phyloP scores from a whole-genome alignment of 2,113 vertebrate species.

The Zosterops pallidus region DNA sequence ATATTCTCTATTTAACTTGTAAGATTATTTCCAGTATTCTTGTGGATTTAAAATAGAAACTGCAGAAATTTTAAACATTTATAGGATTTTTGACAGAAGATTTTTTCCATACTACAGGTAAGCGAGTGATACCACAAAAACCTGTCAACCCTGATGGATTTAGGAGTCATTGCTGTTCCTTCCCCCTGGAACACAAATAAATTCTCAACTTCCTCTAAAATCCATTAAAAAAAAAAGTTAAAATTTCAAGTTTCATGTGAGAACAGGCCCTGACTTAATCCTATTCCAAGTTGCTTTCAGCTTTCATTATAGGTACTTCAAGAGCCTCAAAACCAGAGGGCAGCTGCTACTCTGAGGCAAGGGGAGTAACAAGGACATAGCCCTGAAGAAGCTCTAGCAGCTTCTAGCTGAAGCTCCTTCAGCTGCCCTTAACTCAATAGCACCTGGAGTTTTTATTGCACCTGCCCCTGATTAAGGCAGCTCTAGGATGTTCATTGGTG shows the following conservation, averaged over 20 bases:
- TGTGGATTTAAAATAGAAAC: neutral
- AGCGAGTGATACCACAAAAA: neutral
- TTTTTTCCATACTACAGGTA: neutral
- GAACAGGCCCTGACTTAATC: neutral
- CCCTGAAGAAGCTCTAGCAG: neutral
- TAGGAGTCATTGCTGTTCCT: neutral
- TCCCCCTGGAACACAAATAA: neutral
- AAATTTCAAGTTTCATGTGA: neutral
- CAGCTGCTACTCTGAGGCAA: neutral
- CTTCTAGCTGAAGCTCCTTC: neutral
- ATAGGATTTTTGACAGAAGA: neutral
- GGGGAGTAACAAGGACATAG: accelerated
- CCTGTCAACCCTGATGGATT: neutral
- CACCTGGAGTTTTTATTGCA: neutral
- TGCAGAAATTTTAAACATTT: neutral
- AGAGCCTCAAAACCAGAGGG: neutral
- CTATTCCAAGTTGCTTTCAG: neutral
- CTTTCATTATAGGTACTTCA: neutral
- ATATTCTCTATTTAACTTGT: neutral
- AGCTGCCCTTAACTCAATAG: neutral
- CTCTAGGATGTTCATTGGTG: neutral
- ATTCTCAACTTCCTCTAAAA: neutral
- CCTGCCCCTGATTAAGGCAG: neutral
- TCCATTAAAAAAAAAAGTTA: neutral
- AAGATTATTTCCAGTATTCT: neutral